Conservation (phyloP, 1,140 invertebrate species). For the Macrosteles quadrilineatus region DNA sequence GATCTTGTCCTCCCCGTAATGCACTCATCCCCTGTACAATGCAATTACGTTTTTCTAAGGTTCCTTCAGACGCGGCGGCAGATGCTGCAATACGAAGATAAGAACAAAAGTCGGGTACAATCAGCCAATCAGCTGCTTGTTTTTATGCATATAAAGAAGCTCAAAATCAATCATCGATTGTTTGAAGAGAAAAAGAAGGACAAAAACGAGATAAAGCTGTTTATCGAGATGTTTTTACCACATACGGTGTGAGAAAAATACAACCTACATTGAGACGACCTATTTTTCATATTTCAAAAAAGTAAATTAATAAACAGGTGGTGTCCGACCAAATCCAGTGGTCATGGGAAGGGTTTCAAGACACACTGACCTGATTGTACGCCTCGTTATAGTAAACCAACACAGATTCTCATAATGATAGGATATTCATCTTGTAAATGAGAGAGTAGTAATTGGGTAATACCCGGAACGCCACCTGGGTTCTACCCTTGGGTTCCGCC, state of each 20-base stretch:
- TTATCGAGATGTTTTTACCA: too few species aligned
- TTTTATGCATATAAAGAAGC: constrained; percentile 5
- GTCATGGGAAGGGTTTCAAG: background rate
- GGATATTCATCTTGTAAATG: background rate
- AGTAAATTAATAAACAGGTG: constrained; percentile 14
- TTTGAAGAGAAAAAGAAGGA: too few species aligned
- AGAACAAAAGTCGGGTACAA: background rate
- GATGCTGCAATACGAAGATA: background rate
- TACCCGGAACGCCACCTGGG: constrained; percentile 17
- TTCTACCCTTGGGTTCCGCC: constrained; percentile 23
- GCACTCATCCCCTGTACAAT: constrained; percentile 13
- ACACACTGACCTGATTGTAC: background rate
- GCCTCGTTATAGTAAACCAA: background rate
- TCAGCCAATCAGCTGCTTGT: constrained; percentile 8
- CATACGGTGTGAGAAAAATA: too few species aligned
- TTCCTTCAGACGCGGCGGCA: too few species aligned
- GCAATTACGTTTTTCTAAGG: constrained; percentile 16
- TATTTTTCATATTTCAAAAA: constrained; percentile 3
- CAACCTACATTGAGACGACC: background rate
- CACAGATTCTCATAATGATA: constrained; percentile 13
- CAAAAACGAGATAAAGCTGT: too few species aligned
- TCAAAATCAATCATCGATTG: background rate
- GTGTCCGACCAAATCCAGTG: background rate
- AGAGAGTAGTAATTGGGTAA: background rate
- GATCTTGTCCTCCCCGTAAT: constrained; percentile 10